Base-by-base conservation (phyloP, 2,113 vertebrate genomes). In the Pituophis catenifer region DNA sequence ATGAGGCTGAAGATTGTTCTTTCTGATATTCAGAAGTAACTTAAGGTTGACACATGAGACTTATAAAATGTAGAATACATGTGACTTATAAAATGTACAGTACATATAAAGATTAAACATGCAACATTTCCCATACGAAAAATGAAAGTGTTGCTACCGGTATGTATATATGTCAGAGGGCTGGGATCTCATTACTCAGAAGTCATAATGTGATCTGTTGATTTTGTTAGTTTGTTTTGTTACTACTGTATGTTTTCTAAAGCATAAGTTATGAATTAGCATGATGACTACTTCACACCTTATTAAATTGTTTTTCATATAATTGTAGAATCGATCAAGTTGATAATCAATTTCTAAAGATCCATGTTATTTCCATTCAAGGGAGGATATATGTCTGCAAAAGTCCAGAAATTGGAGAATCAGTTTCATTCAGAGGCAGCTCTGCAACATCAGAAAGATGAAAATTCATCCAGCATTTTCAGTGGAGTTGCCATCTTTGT, bases 311-410 rank as follows among this genome's bases (percentile, higher is more conserved):
- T 81, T 81, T 19, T 81, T 81, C 17, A 38, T 81, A 38, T 81
- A 81, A 81, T 81, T 81, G 17, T 38, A 38, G 33, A 81, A 81
- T 38, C 0, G n/a, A 38, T 75, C 70, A 81, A 38, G 33, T 81
- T 81, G 33, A 81, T 81, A 81, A 81, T 38, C 33, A 38, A 21
- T 17, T 17, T 38, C 33, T 81, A 81, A 81, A 81, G 33, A 38
- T 54, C 88, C 90, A 33, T 93, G 90, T 86, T 38, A 94, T 91
- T 96, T 95, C 92, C 93, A 95, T 97, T 96, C 75, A 93, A 99
- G 99, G 99, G 98, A 0, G 99, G 98, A 23, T 99, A 99, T 97
- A 99, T 99, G 98, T 98, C 99, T 12, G 99, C 99, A 94, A 99
- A 99, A 96, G 98, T 99, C 54, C 98, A 98, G 91, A 99, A 99